Evolutionary conservation across 2,888 invertebrate genomes (phyloP).

Genomic region (Monoplex corrugatus): DNA sequence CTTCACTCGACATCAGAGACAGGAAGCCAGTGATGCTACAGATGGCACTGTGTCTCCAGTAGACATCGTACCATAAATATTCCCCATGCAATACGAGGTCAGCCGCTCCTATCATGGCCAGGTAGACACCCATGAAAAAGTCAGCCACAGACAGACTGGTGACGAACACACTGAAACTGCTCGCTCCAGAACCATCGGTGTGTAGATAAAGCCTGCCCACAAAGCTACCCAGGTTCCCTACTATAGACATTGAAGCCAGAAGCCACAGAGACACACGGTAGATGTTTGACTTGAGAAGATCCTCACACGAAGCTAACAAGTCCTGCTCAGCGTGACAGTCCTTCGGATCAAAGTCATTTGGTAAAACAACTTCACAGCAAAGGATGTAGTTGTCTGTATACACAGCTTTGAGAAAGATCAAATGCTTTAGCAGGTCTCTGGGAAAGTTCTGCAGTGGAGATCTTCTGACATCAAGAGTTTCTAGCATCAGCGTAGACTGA

Average conservation of each 20-base stretch:
- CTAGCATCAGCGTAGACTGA: neutral
- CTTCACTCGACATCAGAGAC: slow-evolving; percentile 44
- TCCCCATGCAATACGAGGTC: slow-evolving; percentile 46
- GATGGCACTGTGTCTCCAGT: slow-evolving; percentile 41
- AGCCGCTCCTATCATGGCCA: slow-evolving; percentile 49
- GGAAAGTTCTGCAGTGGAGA: neutral
- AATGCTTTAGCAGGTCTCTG: neutral
- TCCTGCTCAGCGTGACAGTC: slow-evolving; percentile 43
- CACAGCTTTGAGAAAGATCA: neutral
- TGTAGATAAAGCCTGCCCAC: slow-evolving; percentile 40
- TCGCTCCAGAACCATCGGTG: slow-evolving; percentile 14
- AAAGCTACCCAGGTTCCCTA: slow-evolving; percentile 42
- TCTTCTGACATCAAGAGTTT: neutral
- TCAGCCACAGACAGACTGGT: slow-evolving; percentile 47
- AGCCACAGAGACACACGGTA: slow-evolving; percentile 47
- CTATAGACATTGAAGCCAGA: slow-evolving; percentile 47
- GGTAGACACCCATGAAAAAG: slow-evolving; percentile 51
- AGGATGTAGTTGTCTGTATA: slow-evolving; percentile 12
- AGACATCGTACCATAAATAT: slow-evolving; percentile 27
- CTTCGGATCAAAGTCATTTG: neutral
- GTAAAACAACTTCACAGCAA: neutral
- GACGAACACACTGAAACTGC: slow-evolving; percentile 49
- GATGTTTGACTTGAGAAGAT: slow-evolving; percentile 41
- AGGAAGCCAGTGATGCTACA: slow-evolving; percentile 51
- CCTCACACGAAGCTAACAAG: slow-evolving; percentile 48